Conservation (phyloP, 1,140 invertebrate species). For the Lordiphosa clarofinis region DNA sequence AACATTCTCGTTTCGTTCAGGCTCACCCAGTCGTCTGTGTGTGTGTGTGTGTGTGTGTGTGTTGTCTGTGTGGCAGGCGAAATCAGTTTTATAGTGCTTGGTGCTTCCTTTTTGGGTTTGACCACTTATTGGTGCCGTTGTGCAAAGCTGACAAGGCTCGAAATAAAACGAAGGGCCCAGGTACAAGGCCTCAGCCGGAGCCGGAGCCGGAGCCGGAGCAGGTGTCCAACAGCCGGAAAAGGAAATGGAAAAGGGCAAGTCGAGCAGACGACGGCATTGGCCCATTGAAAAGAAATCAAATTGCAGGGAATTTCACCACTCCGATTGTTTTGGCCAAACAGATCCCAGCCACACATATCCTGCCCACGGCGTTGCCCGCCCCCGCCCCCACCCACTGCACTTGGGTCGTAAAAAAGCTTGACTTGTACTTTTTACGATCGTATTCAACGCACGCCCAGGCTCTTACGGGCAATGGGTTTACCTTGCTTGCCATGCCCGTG, state of each 20-base stretch:
- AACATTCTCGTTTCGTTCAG: constrained; percentile 15
- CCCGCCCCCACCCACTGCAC: background rate
- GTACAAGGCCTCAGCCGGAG: constrained; percentile 1
- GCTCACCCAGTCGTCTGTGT: background rate
- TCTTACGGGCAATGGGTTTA: constrained; percentile 18
- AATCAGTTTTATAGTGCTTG: constrained; percentile 15
- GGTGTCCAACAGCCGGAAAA: constrained; percentile 9
- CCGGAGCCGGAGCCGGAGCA: background rate
- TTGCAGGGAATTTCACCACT: constrained; percentile 4
- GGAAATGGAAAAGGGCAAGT: constrained; percentile 1
- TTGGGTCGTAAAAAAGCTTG: constrained; percentile 19
- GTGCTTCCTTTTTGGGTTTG: constrained; percentile 5
- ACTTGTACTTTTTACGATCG: constrained; percentile 22
- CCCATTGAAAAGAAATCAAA: constrained; percentile 26
- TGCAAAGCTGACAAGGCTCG: constrained; percentile 12
- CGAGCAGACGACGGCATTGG: background rate
- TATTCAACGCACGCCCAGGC: constrained; percentile 19
- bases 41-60: constrained; percentile 1
- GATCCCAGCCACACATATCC: background rate
- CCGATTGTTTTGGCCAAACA: constrained; percentile 4
- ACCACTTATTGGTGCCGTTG: constrained; percentile 19
- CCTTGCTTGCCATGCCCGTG: constrained; percentile 1
- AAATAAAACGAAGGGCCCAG: constrained; percentile 19
- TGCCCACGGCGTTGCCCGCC: too few relatives aligned
- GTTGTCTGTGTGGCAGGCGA: constrained; percentile 4